A percentile compares a stretch with the other conserved stretches of the same genome.
phyloP scores from a whole-genome alignment of 2,113 vertebrate species.

The Candoia aspera region DNA sequence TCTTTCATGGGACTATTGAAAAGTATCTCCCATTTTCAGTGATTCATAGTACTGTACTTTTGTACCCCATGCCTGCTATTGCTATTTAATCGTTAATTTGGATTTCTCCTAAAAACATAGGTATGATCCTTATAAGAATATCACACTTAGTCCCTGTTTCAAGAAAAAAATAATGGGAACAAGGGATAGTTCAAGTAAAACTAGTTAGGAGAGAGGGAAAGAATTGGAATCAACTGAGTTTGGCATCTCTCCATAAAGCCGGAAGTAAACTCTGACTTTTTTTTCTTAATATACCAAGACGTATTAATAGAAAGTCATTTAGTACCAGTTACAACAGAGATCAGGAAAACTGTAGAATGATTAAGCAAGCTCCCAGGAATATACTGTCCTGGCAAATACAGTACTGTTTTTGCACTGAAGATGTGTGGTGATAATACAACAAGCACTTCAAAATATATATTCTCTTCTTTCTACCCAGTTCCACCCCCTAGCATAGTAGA shows the following conservation, averaged over 20 bases:
- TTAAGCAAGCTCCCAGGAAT: constrained; percentile 33
- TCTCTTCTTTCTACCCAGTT: no score
- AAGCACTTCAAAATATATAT: constrained; percentile 28
- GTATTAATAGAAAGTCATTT: not conserved
- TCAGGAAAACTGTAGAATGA: constrained; percentile 46
- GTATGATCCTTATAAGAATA: no score
- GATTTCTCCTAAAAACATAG: not conserved
- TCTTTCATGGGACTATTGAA: constrained; percentile 2
- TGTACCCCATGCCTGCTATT: not conserved
- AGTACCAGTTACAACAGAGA: constrained; percentile 7
- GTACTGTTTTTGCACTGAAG: not conserved
- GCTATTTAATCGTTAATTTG: not conserved
- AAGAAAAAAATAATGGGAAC: constrained; percentile 17
- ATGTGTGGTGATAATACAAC: not conserved
- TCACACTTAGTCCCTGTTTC: not conserved
- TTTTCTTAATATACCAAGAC: constrained; percentile 31
- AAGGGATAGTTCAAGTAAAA: not conserved
- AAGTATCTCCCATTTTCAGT: not conserved
- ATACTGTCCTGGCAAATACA: constrained; percentile 23
- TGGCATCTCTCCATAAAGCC: not conserved
- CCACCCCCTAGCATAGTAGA: no score
- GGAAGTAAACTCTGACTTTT: not conserved
- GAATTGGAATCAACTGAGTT: constrained; percentile 16
- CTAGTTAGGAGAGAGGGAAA: constrained; percentile 28
- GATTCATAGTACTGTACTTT: not conserved